phyloP scores from a whole-genome alignment of 1,140 invertebrate species.

The Anoplophora glabripennis region DNA sequence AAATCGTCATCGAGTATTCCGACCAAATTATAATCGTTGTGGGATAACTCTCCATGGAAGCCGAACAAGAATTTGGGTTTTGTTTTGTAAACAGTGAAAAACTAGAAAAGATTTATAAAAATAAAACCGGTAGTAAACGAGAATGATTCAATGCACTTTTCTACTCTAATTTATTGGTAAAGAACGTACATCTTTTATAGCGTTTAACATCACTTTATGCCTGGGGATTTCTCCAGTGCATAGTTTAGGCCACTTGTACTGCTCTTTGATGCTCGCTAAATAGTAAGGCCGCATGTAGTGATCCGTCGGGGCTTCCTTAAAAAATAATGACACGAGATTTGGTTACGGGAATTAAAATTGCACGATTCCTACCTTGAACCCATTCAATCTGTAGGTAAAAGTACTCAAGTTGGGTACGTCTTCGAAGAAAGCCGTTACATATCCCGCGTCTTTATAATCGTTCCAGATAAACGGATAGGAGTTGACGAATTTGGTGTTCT shows the following conservation, averaged over 20 bases:
- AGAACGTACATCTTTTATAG: conserved; percentile 60
- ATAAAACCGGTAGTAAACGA: background rate
- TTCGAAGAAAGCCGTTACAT: conserved; percentile 79
- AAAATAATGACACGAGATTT: conserved; percentile 7
- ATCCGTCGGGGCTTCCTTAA: conserved; percentile 71
- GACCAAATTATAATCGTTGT: conserved; percentile 79
- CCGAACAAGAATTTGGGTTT: conserved; percentile 80
- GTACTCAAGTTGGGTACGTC: conserved; percentile 82
- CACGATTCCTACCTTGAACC: conserved; percentile 60
- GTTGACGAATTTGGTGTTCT: conserved; percentile 67
- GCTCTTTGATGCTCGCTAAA: conserved; percentile 56
- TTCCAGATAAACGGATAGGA: conserved; percentile 82
- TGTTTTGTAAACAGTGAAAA: conserved; percentile 59
- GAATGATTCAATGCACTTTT: conserved; percentile 1
- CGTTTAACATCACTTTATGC: conserved; percentile 67
- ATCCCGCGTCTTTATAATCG: conserved; percentile 68
- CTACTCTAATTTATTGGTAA: conserved; percentile 1
- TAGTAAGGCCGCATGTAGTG: conserved; percentile 88
- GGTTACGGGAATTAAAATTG: background rate
- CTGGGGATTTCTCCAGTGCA: conserved; percentile 78
- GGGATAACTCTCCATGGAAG: conserved; percentile 86
- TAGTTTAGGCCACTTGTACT: conserved; percentile 56
- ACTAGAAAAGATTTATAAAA: conserved; percentile 31
- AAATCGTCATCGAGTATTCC: conserved; percentile 73
- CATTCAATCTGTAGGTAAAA: conserved; percentile 88